Conservation (phyloP, 1,140 invertebrate species). For the Hypothenemus hampei region DNA sequence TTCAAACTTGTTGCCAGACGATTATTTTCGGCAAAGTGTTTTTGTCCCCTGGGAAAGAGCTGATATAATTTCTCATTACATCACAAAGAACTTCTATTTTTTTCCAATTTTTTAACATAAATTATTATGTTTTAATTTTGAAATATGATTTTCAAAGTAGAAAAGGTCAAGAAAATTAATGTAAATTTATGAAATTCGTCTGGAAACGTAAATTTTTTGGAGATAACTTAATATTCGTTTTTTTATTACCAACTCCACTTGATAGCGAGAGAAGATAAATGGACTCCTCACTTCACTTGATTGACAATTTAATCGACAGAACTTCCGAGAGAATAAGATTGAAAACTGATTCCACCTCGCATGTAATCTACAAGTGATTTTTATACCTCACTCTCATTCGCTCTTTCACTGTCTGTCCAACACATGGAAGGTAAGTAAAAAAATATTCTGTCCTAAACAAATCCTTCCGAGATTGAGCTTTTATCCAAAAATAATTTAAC, state of each 20-base stretch:
- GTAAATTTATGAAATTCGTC: constrained; percentile 3
- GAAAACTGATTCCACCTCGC: not conserved
- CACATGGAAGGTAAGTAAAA: too few species aligned
- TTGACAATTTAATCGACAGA: not conserved
- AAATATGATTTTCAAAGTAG: not conserved
- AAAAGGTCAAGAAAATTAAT: constrained; percentile 12
- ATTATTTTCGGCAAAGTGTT: constrained; percentile 6
- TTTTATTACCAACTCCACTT: too few species aligned
- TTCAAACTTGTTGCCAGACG: constrained; percentile 2
- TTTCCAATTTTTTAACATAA: not conserved
- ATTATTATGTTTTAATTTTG: not conserved
- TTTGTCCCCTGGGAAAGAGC: not conserved
- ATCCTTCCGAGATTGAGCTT: not conserved
- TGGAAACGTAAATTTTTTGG: too few species aligned
- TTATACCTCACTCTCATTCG: not conserved
- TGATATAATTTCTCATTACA: constrained; percentile 9
- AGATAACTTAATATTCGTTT: too few species aligned
- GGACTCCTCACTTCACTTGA: not conserved
- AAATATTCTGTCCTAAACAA: too few species aligned
- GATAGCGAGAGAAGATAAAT: too few species aligned
- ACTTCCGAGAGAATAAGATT: not conserved
- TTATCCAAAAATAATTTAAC: not conserved
- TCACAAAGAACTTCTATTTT: not conserved
- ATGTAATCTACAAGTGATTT: not conserved
- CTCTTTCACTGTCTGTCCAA: too few species aligned